Percentiles rank a stretch among this genome's conserved stretches.
phyloP scores from a whole-genome alignment of 2,113 vertebrate species.

The Zapus hudsonius region DNA sequence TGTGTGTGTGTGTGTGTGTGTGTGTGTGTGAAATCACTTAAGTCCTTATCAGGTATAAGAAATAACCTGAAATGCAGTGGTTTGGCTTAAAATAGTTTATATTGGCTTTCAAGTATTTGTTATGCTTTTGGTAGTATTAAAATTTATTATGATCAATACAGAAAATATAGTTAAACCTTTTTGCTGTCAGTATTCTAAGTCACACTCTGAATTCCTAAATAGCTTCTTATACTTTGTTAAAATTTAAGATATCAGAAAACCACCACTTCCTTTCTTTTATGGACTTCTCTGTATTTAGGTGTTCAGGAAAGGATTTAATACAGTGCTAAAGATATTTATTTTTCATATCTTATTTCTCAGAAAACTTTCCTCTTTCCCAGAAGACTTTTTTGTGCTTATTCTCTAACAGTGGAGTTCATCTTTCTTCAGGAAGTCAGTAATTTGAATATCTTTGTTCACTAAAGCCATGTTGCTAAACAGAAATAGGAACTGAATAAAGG shows the following conservation, averaged over 20 bases:
- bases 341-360: slow-evolving; percentile 41
- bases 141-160: slow-evolving; percentile 29
- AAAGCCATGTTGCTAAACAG: slow-evolving; percentile 63
- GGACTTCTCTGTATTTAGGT: slow-evolving; percentile 15
- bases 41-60: background rate
- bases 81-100: slow-evolving; percentile 39
- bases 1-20: too few relatives aligned
- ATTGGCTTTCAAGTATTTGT: slow-evolving; percentile 10
- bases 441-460: slow-evolving; percentile 67
- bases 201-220: slow-evolving; percentile 6
- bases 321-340: slow-evolving; percentile 18
- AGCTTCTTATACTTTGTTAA: slow-evolving; percentile 20
- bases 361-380: slow-evolving; percentile 60
- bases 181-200: background rate
- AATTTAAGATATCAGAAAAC: slow-evolving; percentile 52
- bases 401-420: slow-evolving; percentile 46
- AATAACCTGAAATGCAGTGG: slow-evolving; percentile 39
- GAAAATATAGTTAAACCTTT: background rate
- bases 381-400: slow-evolving; percentile 23
- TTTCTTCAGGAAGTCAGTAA: slow-evolving; percentile 65
- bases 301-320: slow-evolving; percentile 49
- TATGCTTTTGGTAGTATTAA: slow-evolving; percentile 49
- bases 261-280: slow-evolving; percentile 30
- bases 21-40: background rate
- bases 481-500: slow-evolving; percentile 53